A percentile compares a stretch with the other conserved stretches of the same genome.
These are phyloP conservation scores for Sphaerophoria taeniata DNA, from an alignment of 2,888 invertebrate genomes.

Conservation along the genomic window DNA sequence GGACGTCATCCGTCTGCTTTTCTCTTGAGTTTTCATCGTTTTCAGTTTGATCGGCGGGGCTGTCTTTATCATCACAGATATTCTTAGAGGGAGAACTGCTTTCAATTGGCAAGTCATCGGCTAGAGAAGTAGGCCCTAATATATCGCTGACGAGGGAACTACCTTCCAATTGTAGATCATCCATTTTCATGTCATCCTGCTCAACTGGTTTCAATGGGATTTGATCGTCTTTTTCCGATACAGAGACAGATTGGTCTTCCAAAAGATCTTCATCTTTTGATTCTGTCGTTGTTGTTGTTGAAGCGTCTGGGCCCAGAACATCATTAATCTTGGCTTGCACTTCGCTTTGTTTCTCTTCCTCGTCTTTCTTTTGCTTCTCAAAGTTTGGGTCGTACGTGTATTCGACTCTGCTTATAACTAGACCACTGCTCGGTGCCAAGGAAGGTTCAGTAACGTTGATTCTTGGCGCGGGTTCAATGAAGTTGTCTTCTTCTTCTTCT, in stretches of 20 bases:
- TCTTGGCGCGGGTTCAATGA: background rate
- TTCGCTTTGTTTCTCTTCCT: background rate
- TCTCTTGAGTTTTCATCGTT: background rate
- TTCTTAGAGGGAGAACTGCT: background rate
- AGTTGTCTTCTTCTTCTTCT: background rate
- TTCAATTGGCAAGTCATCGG: too few relatives aligned
- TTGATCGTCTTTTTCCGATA: background rate
- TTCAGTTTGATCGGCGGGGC: background rate
- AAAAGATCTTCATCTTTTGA: background rate
- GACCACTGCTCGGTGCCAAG: background rate
- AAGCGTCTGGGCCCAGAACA: too few relatives aligned
- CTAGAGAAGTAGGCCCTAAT: background rate
- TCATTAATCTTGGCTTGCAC: background rate
- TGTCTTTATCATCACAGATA: background rate
- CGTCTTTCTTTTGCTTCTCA: background rate
- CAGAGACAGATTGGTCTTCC: background rate
- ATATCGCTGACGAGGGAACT: background rate
- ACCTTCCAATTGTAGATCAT: background rate
- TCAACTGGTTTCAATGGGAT: too few relatives aligned
- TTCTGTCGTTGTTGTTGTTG: background rate
- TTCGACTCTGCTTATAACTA: conserved; percentile 6
- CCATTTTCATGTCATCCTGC: background rate
- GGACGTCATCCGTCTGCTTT: background rate
- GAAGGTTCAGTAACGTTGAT: too few relatives aligned
- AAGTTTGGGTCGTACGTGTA: background rate